A percentile compares a stretch with the other conserved stretches of the same genome.
phyloP scores from a whole-genome alignment of 92 coral and sea anemone species.

The Heteractis magnifica region DNA sequence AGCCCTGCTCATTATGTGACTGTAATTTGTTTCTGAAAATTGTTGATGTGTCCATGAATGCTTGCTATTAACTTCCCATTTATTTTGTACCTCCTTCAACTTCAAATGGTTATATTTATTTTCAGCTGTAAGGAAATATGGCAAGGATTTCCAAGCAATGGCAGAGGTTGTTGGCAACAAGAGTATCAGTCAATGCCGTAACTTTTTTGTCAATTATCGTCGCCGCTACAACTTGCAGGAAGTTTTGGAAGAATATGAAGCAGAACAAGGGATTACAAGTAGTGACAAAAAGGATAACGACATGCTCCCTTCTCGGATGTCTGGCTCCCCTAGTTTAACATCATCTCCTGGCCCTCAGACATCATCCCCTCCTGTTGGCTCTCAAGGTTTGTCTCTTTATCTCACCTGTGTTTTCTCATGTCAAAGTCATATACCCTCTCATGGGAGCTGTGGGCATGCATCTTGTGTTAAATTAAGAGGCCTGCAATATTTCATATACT shows the following conservation, averaged over 20 bases:
- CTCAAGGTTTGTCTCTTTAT: conserved; percentile 49
- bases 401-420: too few relatives aligned
- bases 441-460: too few relatives aligned
- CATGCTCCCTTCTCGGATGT: conserved; percentile 53
- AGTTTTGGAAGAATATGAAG: conserved; percentile 91
- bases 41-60: too few relatives aligned
- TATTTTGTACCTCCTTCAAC: background rate
- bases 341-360: conserved; percentile 62
- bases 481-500: too few relatives aligned
- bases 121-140: conserved; percentile 96
- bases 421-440: too few relatives aligned
- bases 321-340: conserved; percentile 77
- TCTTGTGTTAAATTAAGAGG: too few relatives aligned
- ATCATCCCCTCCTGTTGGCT: conserved; percentile 61
- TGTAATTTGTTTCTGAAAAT: too few relatives aligned
- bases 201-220: conserved; percentile 95
- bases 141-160: conserved; percentile 99
- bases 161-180: conserved; percentile 97
- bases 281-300: conserved; percentile 91
- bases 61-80: too few relatives aligned
- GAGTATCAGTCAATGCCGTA: conserved; percentile 96
- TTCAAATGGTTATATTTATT: background rate
- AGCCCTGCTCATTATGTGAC: too few relatives aligned
- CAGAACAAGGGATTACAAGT: conserved; percentile 97
- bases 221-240: conserved; percentile 91